Evolutionary conservation across 2,888 invertebrate genomes (phyloP), one percentile per base, ranked within the genome.

Genomic region (Dynastes tityus): DNA sequence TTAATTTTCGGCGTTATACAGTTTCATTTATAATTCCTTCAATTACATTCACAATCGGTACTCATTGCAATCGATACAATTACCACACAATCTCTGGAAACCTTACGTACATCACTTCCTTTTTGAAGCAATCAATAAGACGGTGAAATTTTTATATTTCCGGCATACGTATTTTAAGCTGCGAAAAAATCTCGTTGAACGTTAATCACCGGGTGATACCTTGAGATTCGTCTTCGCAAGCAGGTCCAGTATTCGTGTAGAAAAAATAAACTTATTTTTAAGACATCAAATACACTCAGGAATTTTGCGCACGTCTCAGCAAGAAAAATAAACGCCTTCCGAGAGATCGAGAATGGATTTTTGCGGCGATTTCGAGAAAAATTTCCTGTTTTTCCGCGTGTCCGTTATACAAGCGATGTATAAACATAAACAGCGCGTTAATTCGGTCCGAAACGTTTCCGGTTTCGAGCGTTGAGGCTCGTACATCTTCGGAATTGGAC

Each of bases 191-290:
- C 45, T 2, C 29, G 27, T 13, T 13, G 29, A 63, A 63, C 63
- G 45, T 27, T 67, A 67, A 67, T 49, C 45, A 27, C 49, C 22
- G 8, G 32, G 37, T 58, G 29, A 32, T 67, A 73, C 58, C 73
- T 73, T 58, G 73, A 73, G 51, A 73, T 40, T 40, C 58, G 37
- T 55, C 73, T 22, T 73, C 29, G 9, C 58, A 40, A 11, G 51
- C n/a, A n/a, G 27, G 68, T 27, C 29, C 27, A 27, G 40, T 40
- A 58, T 22, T n/a, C 16, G 55, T 1, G 22, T 16, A 22, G 49
- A 73, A 77, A 77, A 76, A 77, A 77, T 77, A 77, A 71, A 64
- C 61, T 68, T 77, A 77, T 77, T 77, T 77, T 77, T 71, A 63
- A 77, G 70, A 45, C 71, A 68, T 68, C 32, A 70, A 77, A 77